Conservation (phyloP, 2,888 invertebrate genomes). For the Mechanitis mazaeus region DNA sequence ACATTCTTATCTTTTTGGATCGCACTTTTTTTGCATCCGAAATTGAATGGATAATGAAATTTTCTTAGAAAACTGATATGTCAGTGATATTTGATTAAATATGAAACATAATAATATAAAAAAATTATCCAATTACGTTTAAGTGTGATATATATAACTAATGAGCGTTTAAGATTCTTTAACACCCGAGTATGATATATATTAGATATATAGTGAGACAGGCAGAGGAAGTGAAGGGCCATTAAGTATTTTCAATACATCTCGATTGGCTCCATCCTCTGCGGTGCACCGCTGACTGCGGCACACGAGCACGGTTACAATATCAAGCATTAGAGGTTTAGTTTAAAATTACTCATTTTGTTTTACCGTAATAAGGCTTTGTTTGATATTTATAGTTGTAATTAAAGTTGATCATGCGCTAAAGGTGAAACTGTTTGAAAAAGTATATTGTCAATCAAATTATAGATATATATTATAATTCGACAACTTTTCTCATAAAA, state of each 20-base stretch:
- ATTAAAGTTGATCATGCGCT: too few species aligned
- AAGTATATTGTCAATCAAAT: too few species aligned
- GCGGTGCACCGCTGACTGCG: constrained; percentile 25
- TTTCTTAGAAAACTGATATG: constrained; percentile 25
- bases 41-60: constrained; percentile 33
- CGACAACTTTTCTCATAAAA: too few species aligned
- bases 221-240: neutral
- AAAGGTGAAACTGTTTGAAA: too few species aligned
- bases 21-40: constrained; percentile 30
- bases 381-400: too few species aligned
- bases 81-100: constrained; percentile 13
- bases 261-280: constrained; percentile 7
- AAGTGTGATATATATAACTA: neutral
- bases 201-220: neutral
- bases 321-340: constrained; percentile 1
- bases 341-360: neutral
- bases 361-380: neutral
- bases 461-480: too few species aligned
- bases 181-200: neutral
- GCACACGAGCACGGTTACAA: constrained; percentile 14
- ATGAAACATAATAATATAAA: neutral
- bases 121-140: neutral
- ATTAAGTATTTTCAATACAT: constrained; percentile 8
- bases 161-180: neutral
- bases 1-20: constrained; percentile 29